phyloP scores from a whole-genome alignment of 2,113 vertebrate genomes.

The Hucho hucho region DNA sequence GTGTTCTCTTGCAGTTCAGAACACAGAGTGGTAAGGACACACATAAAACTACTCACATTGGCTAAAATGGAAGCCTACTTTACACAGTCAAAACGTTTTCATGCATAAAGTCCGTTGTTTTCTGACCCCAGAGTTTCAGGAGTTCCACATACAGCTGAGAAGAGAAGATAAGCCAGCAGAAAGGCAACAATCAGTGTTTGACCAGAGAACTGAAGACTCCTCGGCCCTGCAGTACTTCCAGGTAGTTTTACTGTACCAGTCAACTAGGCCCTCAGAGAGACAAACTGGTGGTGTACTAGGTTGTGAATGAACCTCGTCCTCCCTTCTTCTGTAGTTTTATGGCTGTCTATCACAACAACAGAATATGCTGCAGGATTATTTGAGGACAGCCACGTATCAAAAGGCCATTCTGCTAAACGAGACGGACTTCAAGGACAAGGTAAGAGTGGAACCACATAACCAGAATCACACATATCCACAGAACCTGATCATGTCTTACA shows the following conservation, averaged over 20 bases:
- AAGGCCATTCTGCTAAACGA: slow-evolving; percentile 78
- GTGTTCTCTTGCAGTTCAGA: slow-evolving; percentile 73
- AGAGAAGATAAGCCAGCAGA: not conserved
- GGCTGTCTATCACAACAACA: slow-evolving; percentile 78
- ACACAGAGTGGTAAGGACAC: slow-evolving; percentile 70
- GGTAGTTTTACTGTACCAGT: not conserved
- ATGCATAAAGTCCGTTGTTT: not conserved
- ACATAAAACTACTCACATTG: not conserved
- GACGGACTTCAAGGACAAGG: slow-evolving; percentile 81
- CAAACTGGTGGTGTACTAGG: not conserved
- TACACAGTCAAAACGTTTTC: not conserved
- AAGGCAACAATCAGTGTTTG: slow-evolving; percentile 36
- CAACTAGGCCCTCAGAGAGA: not conserved
- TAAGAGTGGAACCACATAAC: slow-evolving; percentile 18
- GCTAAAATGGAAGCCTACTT: too few relatives aligned
- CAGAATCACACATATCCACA: too few relatives aligned
- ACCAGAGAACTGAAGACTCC: slow-evolving; percentile 55
- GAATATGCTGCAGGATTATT: slow-evolving; percentile 78
- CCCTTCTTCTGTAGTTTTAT: slow-evolving; percentile 68
- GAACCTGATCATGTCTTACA: too few relatives aligned
- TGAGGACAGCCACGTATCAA: slow-evolving; percentile 77
- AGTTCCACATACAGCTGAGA: slow-evolving; percentile 45
- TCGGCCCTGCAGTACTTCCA: not conserved
- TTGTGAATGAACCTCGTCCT: not conserved
- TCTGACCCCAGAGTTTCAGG: not conserved